phyloP scores from a whole-genome alignment of 2,113 vertebrate genomes.

The Aptenodytes patagonicus region DNA sequence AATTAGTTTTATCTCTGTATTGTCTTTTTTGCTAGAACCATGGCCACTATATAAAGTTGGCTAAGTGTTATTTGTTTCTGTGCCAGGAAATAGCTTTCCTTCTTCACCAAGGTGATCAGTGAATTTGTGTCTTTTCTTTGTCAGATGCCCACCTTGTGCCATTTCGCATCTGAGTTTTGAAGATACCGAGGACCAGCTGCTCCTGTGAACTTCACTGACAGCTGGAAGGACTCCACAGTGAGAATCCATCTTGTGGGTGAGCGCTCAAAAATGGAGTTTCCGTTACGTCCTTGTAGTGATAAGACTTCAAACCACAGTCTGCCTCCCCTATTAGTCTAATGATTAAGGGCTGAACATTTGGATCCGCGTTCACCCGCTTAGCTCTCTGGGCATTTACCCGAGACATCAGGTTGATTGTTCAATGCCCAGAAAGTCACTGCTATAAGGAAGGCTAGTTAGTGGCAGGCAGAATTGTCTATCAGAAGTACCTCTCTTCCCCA shows the following conservation, averaged over 20 bases:
- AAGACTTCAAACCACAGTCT: neutral
- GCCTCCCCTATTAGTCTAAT: neutral
- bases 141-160: neutral
- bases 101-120: neutral
- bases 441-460: neutral
- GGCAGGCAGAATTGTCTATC: neutral
- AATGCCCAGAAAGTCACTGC: neutral
- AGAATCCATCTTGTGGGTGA: neutral
- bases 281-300: neutral
- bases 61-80: neutral
- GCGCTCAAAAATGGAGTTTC: neutral
- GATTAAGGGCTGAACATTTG: neutral
- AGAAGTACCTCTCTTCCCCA: neutral
- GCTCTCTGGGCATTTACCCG: accelerated
- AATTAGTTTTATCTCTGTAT: neutral
- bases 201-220: neutral
- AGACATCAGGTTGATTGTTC: neutral
- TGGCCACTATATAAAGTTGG: neutral
- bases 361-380: neutral
- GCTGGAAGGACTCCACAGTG: neutral
- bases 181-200: neutral
- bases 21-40: neutral
- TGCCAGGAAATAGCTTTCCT: neutral
- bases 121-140: neutral
- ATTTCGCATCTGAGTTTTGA: neutral